phyloP scores from a whole-genome alignment of 2,888 invertebrate genomes.

The Invenusta paracnida region DNA sequence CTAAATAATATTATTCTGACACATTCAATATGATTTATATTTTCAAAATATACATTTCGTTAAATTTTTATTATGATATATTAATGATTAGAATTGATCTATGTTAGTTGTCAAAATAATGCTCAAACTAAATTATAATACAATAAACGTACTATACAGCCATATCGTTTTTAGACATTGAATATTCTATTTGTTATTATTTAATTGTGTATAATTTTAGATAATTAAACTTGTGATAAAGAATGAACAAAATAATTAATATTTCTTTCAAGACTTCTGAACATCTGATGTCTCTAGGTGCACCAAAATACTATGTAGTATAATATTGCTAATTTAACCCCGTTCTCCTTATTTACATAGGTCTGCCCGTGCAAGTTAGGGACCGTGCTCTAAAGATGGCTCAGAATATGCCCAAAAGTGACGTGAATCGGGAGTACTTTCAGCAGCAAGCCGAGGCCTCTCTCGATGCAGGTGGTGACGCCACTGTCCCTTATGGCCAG shows the following conservation, averaged over 20 bases:
- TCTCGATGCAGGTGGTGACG: conserved; percentile 37
- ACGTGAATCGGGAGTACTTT: conserved; percentile 89
- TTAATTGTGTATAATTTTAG: too few relatives aligned
- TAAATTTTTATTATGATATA: neutral
- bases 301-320: too few relatives aligned
- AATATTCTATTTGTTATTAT: too few relatives aligned
- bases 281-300: too few relatives aligned
- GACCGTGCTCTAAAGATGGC: conserved; percentile 83
- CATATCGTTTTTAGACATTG: neutral
- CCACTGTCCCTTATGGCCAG: conserved; percentile 38
- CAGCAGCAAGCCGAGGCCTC: conserved; percentile 76
- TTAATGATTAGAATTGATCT: neutral
- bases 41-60: too few relatives aligned
- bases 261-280: too few relatives aligned
- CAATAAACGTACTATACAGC: neutral
- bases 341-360: too few relatives aligned
- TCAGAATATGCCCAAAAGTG: conserved; percentile 77
- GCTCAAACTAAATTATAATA: neutral
- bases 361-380: conserved; percentile 69
- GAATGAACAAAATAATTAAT: too few relatives aligned
- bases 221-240: too few relatives aligned
- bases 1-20: too few relatives aligned
- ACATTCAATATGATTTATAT: too few relatives aligned
- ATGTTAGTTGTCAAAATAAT: neutral
- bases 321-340: too few relatives aligned